Base-by-base conservation (phyloP, 2,888 invertebrate genomes). In the Drosophila flavopinicola region DNA sequence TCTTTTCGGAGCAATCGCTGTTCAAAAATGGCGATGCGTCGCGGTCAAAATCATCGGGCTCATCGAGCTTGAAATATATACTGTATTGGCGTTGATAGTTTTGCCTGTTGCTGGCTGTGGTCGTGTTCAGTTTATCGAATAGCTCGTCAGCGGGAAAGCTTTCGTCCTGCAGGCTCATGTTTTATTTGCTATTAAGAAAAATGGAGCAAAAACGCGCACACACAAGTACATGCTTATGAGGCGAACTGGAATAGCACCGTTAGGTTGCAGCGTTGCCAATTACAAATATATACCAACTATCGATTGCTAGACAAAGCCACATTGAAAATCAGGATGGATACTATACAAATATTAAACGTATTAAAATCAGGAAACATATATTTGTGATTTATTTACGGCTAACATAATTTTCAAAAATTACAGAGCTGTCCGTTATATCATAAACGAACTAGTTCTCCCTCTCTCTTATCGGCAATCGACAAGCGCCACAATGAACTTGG, bases 161-260 rank as follows among this genome's bases (percentile, higher is more conserved):
- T 68, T 90, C 90, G 66, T 90, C 90, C 44, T 88, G 80, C 30
- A 90, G 54, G 56, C 87, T 90, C 90, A 90, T 90, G 15, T 20
- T 45, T 45, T n/a, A 33, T 32, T 20, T 47, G 15, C 13, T n/a
- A 3, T 9, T 20, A n/a, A n/a, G 10, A 45, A 38, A 20, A 24
- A 5, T 29, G 20, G 11, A 5, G 10, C 6, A 33, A 23, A 47
- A 33, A 17, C 7, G 3, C 3, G 3, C 3, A 6, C 7, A 29
- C 7, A 29, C 7, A 47, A 9, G 24, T 9, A 42, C 17, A 42
- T n/a, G n/a, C 17, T n/a, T 17, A 17, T 1, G 5, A 25, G 6
- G 15, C 10, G 2, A 2, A 47, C 15, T 65, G 49, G 66, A 56
- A 49, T 15, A 37, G 32, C 49, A 27, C 66, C 45, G 66, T 66